Percentiles rank a stretch among this genome's conserved stretches.
phyloP scores from a whole-genome alignment of 1,140 invertebrate genomes.

The Coenobita brevimanus region DNA sequence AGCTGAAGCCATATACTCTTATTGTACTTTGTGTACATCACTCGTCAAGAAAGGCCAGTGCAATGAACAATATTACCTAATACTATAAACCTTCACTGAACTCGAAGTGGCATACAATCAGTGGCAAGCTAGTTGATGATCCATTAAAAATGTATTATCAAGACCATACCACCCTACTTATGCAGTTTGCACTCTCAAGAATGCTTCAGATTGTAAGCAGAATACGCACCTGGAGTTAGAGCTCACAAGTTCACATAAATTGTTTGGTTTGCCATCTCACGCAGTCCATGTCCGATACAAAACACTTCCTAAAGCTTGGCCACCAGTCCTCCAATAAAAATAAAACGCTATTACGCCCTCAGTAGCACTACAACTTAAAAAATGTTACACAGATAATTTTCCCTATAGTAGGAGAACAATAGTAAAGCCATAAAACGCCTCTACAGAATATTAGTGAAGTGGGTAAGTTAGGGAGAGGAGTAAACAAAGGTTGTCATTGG shows the following conservation, averaged over 20 bases:
- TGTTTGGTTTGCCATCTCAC: slow-evolving; percentile 31
- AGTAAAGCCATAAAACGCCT: neutral
- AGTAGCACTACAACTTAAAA: neutral
- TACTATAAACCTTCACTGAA: too few species aligned
- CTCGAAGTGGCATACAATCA: too few species aligned
- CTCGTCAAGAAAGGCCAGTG: too few species aligned
- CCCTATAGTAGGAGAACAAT: neutral
- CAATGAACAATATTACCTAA: too few species aligned
- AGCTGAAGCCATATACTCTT: too few species aligned
- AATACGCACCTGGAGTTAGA: slow-evolving; percentile 11
- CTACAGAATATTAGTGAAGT: neutral
- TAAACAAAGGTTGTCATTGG: slow-evolving; percentile 40
- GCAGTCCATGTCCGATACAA: slow-evolving; percentile 35
- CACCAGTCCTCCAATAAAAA: slow-evolving; percentile 27
- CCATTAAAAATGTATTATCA: too few species aligned
- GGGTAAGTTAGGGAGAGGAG: neutral
- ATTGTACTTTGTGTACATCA: too few species aligned
- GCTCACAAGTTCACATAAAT: slow-evolving; percentile 40
- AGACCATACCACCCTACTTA: too few species aligned
- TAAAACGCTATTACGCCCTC: neutral
- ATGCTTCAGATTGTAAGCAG: too few species aligned
- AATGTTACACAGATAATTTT: neutral
- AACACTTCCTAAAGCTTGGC: slow-evolving; percentile 34
- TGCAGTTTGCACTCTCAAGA: too few species aligned
- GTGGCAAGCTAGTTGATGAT: too few species aligned